Conservation (phyloP, 2,888 invertebrate species). For the Lepidonotus clava region DNA sequence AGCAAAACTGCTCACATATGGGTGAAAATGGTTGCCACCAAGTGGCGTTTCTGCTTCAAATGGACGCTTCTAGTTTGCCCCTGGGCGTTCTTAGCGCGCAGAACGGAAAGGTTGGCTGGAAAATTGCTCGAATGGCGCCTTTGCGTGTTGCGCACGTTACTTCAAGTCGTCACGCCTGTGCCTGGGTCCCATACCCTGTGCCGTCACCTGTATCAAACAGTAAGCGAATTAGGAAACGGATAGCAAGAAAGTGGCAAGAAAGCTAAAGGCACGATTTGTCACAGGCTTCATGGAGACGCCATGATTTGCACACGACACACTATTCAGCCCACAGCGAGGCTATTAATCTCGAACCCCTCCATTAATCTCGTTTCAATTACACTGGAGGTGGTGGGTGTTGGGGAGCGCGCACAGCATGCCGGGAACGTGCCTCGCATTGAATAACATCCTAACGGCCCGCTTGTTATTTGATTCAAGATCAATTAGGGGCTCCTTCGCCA, state of each 20-base stretch:
- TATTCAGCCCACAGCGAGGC: constrained; percentile 26
- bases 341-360: constrained; percentile 35
- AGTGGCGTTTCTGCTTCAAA: constrained; percentile 32
- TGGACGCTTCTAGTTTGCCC: constrained; percentile 27
- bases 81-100: neutral
- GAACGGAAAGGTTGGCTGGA: constrained; percentile 40
- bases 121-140: constrained; percentile 52
- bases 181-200: neutral
- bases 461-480: constrained; percentile 28
- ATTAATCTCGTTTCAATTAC: constrained; percentile 51
- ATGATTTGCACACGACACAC: constrained; percentile 45
- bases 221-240: constrained; percentile 48
- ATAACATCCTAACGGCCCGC: constrained; percentile 19
- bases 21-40: constrained; percentile 48
- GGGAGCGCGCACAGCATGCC: neutral
- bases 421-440: constrained; percentile 26
- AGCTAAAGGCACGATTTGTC: constrained; percentile 41
- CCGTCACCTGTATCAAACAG: neutral
- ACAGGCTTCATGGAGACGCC: constrained; percentile 11
- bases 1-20: constrained; percentile 34
- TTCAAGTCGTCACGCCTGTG: neutral
- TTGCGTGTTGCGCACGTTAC: constrained; percentile 45
- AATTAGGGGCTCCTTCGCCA: constrained; percentile 13
- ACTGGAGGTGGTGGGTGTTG: neutral
- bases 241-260: constrained; percentile 51